Percentiles rank a stretch among this genome's conserved stretches.
phyloP scores from a whole-genome alignment of 2,797 vertebrate genomes.

The Ispidina lecontei region DNA sequence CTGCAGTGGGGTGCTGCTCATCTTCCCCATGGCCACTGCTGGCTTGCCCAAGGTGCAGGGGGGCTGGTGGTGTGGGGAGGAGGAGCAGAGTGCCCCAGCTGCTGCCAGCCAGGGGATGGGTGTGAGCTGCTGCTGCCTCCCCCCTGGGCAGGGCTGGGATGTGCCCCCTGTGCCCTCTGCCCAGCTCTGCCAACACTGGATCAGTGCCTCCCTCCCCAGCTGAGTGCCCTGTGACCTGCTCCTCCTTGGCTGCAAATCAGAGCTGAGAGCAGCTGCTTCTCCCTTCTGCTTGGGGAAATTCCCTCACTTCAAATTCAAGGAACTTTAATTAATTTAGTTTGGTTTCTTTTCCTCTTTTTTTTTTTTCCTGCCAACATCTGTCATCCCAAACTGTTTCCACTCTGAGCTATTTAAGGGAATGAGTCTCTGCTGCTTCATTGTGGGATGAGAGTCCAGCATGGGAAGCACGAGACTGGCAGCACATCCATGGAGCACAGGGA shows the following conservation, averaged over 20 bases:
- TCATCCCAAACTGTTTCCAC: neutral
- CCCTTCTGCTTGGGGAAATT: neutral
- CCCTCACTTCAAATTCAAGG: neutral
- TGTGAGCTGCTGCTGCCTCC: neutral
- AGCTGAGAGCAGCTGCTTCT: neutral
- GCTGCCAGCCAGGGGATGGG: neutral
- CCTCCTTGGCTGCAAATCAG: neutral
- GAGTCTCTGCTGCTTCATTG: neutral
- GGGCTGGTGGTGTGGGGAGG: neutral
- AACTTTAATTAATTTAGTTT: neutral
- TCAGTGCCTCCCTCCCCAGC: neutral
- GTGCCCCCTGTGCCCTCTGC: neutral
- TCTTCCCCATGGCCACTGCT: neutral
- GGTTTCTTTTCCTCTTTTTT: too few relatives aligned
- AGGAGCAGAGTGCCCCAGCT: fast-evolving
- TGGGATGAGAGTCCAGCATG: neutral
- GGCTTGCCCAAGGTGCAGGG: neutral
- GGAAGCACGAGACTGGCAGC: fast-evolving
- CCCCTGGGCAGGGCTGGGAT: neutral
- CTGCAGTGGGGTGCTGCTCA: fast-evolving
- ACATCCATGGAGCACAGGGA: fast-evolving
- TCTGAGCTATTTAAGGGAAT: neutral
- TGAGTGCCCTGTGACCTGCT: neutral
- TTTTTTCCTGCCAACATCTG: neutral
- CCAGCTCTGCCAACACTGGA: fast-evolving